Conservation (phyloP, 2,113 vertebrate genomes). For the Marcusenius ussheri region DNA sequence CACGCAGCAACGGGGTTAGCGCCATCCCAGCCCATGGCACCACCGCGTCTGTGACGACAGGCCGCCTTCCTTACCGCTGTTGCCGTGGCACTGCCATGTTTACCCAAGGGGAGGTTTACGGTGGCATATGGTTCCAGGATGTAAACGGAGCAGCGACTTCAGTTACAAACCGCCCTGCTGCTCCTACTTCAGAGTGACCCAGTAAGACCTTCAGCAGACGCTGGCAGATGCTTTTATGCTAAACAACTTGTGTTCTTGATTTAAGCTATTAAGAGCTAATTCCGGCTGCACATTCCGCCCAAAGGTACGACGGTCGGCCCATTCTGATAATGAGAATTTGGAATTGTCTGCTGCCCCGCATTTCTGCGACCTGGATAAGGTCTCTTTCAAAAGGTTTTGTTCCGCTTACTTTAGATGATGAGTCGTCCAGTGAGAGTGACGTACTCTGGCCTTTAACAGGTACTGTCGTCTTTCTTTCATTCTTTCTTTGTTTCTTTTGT, state of each 20-base stretch:
- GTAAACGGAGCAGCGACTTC: constrained; percentile 44
- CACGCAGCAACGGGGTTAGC: background rate
- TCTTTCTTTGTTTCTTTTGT: background rate
- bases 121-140: constrained; percentile 43
- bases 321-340: background rate
- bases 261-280: background rate
- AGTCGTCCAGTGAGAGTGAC: background rate
- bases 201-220: background rate
- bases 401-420: background rate
- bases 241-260: background rate
- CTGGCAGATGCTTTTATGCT: background rate
- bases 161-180: background rate
- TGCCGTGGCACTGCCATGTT: constrained; percentile 40
- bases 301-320: background rate
- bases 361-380: background rate
- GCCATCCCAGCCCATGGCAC: background rate
- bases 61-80: background rate
- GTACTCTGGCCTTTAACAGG: background rate
- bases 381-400: background rate
- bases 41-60: background rate
- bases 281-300: background rate
- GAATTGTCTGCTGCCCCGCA: background rate
- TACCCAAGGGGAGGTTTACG: constrained; percentile 31
- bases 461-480: background rate
- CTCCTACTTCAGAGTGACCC: background rate